Evolutionary conservation across 2,113 vertebrate genomes (phyloP).

Genomic region (Euleptes europaea): DNA sequence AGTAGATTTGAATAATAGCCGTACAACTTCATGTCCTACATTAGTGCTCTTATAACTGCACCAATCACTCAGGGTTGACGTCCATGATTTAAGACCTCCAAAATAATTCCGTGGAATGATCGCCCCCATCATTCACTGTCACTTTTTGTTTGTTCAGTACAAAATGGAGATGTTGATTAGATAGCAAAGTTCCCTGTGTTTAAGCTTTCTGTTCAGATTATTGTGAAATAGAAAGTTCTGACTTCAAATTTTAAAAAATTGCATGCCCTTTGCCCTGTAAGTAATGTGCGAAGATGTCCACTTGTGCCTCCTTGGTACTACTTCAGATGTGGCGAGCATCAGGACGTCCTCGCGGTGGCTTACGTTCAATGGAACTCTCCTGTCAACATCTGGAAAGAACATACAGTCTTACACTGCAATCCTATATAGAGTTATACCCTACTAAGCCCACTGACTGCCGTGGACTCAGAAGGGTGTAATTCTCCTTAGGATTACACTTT

Average conservation of each 20-base stretch:
- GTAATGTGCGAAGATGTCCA: background rate
- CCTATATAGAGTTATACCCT: too few species aligned
- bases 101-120: conserved; percentile 22
- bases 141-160: conserved; percentile 8
- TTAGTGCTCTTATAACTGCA: background rate
- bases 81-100: background rate
- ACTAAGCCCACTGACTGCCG: too few species aligned
- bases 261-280: background rate
- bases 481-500: too few species aligned
- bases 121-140: conserved; percentile 21
- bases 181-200: background rate
- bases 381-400: background rate
- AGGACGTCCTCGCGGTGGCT: background rate
- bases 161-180: background rate
- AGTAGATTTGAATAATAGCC: background rate
- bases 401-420: background rate
- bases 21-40: background rate
- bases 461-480: too few species aligned
- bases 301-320: background rate
- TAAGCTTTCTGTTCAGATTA: background rate
- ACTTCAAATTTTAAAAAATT: background rate
- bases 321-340: background rate
- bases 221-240: background rate
- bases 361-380: background rate
- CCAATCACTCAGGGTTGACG: conserved; percentile 3